A percentile compares a stretch with the other conserved stretches of the same genome.
Conservation (phyloP, 2,113 vertebrate species). For the Theropithecus gelada region DNA sequence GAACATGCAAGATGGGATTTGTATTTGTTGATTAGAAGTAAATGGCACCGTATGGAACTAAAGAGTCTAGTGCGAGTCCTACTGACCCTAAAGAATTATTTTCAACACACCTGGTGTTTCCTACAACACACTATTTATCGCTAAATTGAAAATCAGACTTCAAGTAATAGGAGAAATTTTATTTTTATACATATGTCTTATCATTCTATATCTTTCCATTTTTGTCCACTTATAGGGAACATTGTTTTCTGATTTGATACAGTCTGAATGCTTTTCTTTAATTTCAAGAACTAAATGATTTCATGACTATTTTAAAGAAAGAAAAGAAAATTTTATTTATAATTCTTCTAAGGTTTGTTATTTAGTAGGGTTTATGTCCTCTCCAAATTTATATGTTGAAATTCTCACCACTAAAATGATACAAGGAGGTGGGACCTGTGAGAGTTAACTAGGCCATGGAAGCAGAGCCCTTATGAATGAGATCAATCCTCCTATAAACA, state of each 20-base stretch:
- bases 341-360: neutral
- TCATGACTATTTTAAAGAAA: neutral
- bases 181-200: neutral
- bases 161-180: neutral
- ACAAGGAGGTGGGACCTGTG: neutral
- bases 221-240: neutral
- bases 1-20: neutral
- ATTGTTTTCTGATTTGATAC: neutral
- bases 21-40: neutral
- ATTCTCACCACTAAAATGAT: neutral
- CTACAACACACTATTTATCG: neutral
- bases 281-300: neutral
- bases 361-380: neutral
- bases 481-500: neutral
- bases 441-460: neutral
- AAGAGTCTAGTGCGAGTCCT: neutral
- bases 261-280: neutral
- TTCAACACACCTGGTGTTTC: neutral
- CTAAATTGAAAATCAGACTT: conserved; percentile 24
- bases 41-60: neutral
- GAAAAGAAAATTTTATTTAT: neutral
- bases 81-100: neutral
- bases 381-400: neutral
- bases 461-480: neutral
- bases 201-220: neutral